These are phyloP conservation scores for Eugnorisma glareosa DNA, from an alignment of 2,888 invertebrate genomes.

Conservation along the genomic window DNA sequence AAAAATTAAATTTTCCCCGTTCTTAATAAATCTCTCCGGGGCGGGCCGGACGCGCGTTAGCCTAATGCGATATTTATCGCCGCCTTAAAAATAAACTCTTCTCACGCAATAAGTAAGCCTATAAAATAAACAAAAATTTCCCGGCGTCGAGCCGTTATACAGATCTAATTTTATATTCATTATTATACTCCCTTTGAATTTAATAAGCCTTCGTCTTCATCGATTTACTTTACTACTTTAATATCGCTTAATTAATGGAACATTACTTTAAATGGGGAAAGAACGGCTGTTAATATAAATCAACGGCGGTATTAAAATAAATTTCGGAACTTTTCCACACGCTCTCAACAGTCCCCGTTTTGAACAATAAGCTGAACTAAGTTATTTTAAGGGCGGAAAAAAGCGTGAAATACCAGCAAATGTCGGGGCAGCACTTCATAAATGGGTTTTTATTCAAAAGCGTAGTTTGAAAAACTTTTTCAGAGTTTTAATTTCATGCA, in stretches of 20 bases:
- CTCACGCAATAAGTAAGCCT: slow-evolving; percentile 80
- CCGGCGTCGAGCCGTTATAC: slow-evolving; percentile 59
- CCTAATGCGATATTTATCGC: slow-evolving; percentile 88
- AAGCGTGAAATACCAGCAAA: slow-evolving; percentile 13
- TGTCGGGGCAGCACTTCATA: not conserved
- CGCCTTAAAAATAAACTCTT: slow-evolving; percentile 82
- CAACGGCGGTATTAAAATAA: slow-evolving; percentile 29
- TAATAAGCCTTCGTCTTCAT: slow-evolving; percentile 35
- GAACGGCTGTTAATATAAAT: slow-evolving; percentile 31
- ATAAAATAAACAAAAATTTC: slow-evolving; percentile 79
- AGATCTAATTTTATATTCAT: slow-evolving; percentile 67
- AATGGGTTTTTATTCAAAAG: slow-evolving; percentile 33
- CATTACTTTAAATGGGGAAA: slow-evolving; percentile 18
- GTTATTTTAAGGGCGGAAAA: slow-evolving; percentile 25
- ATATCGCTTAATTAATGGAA: slow-evolving; percentile 28
- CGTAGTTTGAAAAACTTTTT: slow-evolving; percentile 17
- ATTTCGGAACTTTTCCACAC: slow-evolving; percentile 48
- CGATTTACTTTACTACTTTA: slow-evolving; percentile 20
- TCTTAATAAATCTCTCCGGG: slow-evolving; percentile 81
- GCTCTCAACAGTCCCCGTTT: slow-evolving; percentile 41
- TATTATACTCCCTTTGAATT: slow-evolving; percentile 47
- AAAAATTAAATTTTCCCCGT: slow-evolving; percentile 79
- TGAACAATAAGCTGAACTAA: slow-evolving; percentile 45
- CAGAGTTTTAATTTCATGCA: slow-evolving; percentile 25
- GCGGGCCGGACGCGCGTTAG: slow-evolving; percentile 72